Evolutionary conservation across 2,888 invertebrate genomes (phyloP), one percentile per base, ranked within the genome.

Genomic region (Drosophila melanocephala): DNA sequence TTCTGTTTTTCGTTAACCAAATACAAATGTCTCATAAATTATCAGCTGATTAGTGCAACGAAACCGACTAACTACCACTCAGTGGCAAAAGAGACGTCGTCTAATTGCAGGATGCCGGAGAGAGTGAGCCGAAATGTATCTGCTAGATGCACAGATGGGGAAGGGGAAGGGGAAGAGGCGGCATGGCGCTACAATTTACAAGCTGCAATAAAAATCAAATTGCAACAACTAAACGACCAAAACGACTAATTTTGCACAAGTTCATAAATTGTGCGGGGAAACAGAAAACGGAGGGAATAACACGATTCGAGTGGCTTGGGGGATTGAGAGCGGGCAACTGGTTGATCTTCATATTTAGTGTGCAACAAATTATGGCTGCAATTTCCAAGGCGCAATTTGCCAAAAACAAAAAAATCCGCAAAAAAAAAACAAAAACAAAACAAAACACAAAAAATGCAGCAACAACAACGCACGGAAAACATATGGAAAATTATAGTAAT

Each of bases 401-500:
- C 89, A 52, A 84, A 86, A 83, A 85, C 35, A 35, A 35, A 35
- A 35, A 35, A 5, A 70, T 72, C 77, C 14, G 9, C 9, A 26
- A 35, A 16, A 55, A 32, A n/a, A 32, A 52, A 30, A 68, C 57
- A 70, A 77, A 77, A 26, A 26, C 26, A 73, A 74, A 66, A 72
- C 78, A 77, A 82, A 58, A 30, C 65, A 75, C 68, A 82, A 75
- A 87, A 87, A 87, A 87, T 47, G 47, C 47, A 26, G 16, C 47
- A 47, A 26, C 26, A 16, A 78, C 37, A 39, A 56, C 53, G 39
- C 66, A 75, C 72, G 88, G 78, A 87, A 87, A 88, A 89, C 87
- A 88, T 89, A 88, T 88, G 87, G 87, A 87, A 88, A 88, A 88
- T 88, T 88, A 88, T 89, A 89, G 85, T 88, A 89, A 89, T 88